Conservation (phyloP, 2,113 vertebrate genomes). For the Colistium nudipinnis region DNA sequence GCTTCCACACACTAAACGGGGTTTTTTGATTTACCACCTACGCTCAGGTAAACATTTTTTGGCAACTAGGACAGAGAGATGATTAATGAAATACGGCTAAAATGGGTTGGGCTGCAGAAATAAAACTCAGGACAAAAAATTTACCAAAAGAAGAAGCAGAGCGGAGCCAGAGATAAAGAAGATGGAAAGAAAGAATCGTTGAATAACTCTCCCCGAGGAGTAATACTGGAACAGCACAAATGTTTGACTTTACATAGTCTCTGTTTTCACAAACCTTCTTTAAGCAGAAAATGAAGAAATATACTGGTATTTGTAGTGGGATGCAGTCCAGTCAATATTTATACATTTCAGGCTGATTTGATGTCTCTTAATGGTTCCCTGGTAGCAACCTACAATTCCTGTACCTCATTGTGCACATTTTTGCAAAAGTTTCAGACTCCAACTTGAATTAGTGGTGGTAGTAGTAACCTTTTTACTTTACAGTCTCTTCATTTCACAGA, state of each 20-base stretch:
- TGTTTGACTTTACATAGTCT: neutral
- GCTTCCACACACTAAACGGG: too few relatives aligned
- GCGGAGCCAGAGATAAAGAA: slow-evolving; percentile 4
- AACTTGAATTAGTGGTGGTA: too few relatives aligned
- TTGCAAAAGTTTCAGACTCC: neutral
- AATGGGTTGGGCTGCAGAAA: slow-evolving; percentile 9
- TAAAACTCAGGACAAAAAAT: slow-evolving; percentile 1
- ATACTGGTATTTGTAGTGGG: neutral
- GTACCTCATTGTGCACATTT: neutral
- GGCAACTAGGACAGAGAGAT: neutral
- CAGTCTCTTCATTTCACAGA: neutral
- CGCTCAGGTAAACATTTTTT: neutral
- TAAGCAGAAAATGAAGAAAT: neutral
- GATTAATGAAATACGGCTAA: neutral
- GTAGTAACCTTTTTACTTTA: neutral
- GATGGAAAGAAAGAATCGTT: slow-evolving; percentile 12
- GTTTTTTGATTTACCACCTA: neutral
- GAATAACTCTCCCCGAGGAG: slow-evolving; percentile 27
- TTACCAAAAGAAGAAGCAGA: slow-evolving; percentile 6
- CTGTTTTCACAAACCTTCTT: neutral
- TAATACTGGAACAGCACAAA: slow-evolving; percentile 3
- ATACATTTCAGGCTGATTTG: neutral
- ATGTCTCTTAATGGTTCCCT: neutral
- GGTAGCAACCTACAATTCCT: neutral
- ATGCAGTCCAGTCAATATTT: neutral